Base-by-base conservation (phyloP, 2,113 vertebrate genomes). In the Todiramphus saurophagus region DNA sequence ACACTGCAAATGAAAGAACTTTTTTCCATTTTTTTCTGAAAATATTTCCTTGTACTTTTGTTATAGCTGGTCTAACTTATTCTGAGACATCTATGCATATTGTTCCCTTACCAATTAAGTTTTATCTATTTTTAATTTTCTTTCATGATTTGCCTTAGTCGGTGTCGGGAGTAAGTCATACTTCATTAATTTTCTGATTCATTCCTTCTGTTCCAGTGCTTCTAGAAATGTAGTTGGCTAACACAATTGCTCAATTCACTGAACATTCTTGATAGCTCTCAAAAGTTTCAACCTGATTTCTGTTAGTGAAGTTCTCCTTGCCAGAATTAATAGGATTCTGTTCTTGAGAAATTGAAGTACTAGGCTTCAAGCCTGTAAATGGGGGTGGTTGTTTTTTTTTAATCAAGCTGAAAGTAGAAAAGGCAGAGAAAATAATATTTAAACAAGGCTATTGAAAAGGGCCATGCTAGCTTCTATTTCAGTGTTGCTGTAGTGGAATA, bases 131-230 rank as follows among this genome's bases (percentile, higher is more conserved):
- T 91, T 68, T 79, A 2, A 11, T 89, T 92, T 95, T 67, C 28
- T 80, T 87, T 76, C 46, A 41, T 1, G 0, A 74, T 89, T 81
- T 78, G 17, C 59, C 50, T 91, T 50, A 69, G 41, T 14, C 13
- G 30, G 7, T 59, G 53, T 69, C 37, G 90, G 59, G 41, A 37
- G 13, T 91, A 91, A 90, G 70, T 93, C 75, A 63, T 72, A 67
- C 63, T 77, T 83, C 51, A 66, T 91, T 80, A 35, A 58, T 89
- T 89, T 90, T 66, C 75, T 89, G 90, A 93, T 94, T 93, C 30
- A 69, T 94, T 94, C 70, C 75, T 88, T 88, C 75, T 90, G 78
- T 85, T 91, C 84, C 84, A 88, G 80, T 91, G 70, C 91, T 90
- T 95, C 74, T 75, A 96, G 76, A 58, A 91, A 91, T 93, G 84